Conservation (phyloP, 2,888 invertebrate species). For the Drosophila fungiperda region DNA sequence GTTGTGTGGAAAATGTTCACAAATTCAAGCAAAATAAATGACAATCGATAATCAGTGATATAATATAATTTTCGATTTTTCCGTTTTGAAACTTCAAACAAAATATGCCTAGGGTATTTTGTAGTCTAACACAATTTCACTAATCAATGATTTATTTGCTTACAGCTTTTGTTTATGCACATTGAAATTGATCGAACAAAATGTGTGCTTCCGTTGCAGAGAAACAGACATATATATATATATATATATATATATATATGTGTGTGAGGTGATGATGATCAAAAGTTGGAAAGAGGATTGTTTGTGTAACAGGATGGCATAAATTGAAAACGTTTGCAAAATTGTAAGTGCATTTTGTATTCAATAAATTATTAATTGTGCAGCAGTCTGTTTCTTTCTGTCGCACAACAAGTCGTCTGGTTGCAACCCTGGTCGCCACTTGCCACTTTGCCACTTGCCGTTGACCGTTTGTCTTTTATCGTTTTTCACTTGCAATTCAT, state of each 20-base stretch:
- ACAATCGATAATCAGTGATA: neutral
- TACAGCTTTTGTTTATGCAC: constrained; percentile 40
- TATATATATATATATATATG: neutral
- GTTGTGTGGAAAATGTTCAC: too few relatives aligned
- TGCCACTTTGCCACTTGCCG: constrained; percentile 17
- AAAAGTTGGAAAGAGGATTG: neutral
- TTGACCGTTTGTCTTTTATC: constrained; percentile 20
- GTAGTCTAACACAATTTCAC: neutral
- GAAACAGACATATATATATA: neutral
- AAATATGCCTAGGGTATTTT: constrained; percentile 17
- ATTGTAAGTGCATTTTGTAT: constrained; percentile 71
- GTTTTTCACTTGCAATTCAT: constrained; percentile 50
- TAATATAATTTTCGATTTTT: neutral
- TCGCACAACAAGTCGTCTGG: neutral
- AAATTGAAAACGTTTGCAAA: constrained; percentile 57
- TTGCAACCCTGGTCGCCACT: constrained; percentile 18
- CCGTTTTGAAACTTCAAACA: neutral
- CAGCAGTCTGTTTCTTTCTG: neutral
- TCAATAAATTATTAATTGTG: constrained; percentile 68
- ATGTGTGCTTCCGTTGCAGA: constrained; percentile 67
- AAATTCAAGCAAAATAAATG: neutral
- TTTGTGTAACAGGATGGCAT: constrained; percentile 42
- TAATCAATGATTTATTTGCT: constrained; percentile 15
- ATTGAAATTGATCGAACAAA: constrained; percentile 73
- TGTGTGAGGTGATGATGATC: neutral